Percentiles rank a stretch among this genome's conserved stretches.
phyloP scores from a whole-genome alignment of 35 echinoderm and acorn worm genomes.

The Holothuria glaberrima region DNA sequence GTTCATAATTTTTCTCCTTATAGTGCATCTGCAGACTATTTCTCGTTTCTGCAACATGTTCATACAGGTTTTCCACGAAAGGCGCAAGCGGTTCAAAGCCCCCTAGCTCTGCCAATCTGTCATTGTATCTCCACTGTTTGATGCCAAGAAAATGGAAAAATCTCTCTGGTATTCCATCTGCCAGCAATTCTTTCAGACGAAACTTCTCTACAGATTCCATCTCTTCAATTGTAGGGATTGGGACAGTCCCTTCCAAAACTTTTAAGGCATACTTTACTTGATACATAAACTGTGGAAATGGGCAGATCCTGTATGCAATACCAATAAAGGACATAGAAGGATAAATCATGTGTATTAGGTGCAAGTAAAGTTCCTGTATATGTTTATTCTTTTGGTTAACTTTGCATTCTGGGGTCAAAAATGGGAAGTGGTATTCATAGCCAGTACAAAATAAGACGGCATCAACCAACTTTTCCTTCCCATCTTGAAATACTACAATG shows the following conservation, averaged over 20 bases:
- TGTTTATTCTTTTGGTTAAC: conserved; percentile 47
- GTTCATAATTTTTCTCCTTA: conserved; percentile 71
- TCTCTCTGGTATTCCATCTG: conserved; percentile 38
- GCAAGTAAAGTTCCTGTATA: conserved; percentile 80
- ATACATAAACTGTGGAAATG: conserved; percentile 73
- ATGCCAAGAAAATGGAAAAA: conserved; percentile 71
- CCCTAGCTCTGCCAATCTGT: conserved; percentile 47
- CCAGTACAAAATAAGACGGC: conserved; percentile 83
- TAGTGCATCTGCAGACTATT: conserved; percentile 54
- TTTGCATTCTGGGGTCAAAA: conserved; percentile 75
- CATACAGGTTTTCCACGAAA: conserved; percentile 69
- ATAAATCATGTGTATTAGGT: conserved; percentile 68
- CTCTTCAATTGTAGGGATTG: conserved; percentile 70
- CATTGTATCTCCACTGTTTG: conserved; percentile 81
- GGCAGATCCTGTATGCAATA: conserved; percentile 66
- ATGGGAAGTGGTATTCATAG: conserved; percentile 79
- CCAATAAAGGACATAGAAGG: conserved; percentile 78
- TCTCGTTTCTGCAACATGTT: conserved; percentile 31
- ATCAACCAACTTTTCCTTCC: conserved; percentile 52
- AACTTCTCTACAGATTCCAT: conserved; percentile 70
- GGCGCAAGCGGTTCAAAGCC: conserved; percentile 18
- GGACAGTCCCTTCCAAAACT: conserved; percentile 68
- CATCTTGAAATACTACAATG: conserved; percentile 66
- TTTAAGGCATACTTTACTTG: conserved; percentile 69
- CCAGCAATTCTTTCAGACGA: conserved; percentile 46